phyloP scores from a whole-genome alignment of 2,888 invertebrate species.

The Anagyrus pseudococci region DNA sequence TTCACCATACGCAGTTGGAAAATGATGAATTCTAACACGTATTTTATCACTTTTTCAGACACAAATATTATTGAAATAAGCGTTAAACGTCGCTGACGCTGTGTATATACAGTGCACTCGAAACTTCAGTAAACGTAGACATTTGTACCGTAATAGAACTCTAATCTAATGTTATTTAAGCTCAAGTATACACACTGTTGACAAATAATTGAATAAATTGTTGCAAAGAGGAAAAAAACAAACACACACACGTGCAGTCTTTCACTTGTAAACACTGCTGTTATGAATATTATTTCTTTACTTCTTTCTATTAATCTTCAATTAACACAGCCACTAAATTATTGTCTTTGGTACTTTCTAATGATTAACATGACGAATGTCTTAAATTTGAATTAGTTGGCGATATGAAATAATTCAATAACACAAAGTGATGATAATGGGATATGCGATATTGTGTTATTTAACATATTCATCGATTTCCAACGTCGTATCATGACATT shows the following conservation, averaged over 20 bases:
- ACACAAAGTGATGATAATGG: constrained; percentile 1
- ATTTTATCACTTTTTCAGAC: constrained; percentile 40
- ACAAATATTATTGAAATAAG: constrained; percentile 36
- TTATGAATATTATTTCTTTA: not conserved
- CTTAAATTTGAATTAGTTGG: constrained; percentile 16
- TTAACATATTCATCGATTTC: constrained; percentile 37
- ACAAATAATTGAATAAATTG: constrained; percentile 31
- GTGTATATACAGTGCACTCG: not conserved
- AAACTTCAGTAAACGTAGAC: not conserved
- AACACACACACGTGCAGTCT: constrained; percentile 18
- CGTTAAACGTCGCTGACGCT: constrained; percentile 33
- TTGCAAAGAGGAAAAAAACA: constrained; percentile 22
- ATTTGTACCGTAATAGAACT: too few relatives aligned
- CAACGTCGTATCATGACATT: constrained; percentile 37
- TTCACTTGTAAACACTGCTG: constrained; percentile 23
- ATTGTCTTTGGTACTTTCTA: constrained; percentile 17
- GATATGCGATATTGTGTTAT: constrained; percentile 1
- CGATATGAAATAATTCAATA: constrained; percentile 5
- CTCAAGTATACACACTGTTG: constrained; percentile 13
- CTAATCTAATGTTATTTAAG: constrained; percentile 23
- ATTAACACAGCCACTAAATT: constrained; percentile 35
- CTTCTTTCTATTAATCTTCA: constrained; percentile 6
- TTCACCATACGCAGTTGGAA: too few relatives aligned
- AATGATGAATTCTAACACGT: constrained; percentile 30
- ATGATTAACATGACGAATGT: constrained; percentile 19